Percentiles rank a stretch among this genome's conserved stretches.
These are phyloP conservation scores for Polyommatus icarus DNA, from an alignment of 2,888 invertebrate species.

Conservation along the genomic window DNA sequence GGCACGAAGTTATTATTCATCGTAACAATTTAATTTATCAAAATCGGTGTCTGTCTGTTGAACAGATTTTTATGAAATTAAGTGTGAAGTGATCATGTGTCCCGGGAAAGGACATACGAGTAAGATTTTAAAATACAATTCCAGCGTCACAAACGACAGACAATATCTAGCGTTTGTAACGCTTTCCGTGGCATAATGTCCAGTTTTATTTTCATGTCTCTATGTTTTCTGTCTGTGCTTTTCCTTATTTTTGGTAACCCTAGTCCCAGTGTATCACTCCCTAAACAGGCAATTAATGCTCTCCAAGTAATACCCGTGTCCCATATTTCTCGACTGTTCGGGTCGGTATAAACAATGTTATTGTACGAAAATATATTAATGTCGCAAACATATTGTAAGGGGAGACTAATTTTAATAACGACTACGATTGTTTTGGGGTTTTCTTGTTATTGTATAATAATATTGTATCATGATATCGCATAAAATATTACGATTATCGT, in stretches of 20 bases:
- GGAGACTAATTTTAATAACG: conserved; percentile 17
- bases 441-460: not conserved
- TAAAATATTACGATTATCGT: not conserved
- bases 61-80: no score
- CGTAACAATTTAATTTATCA: no score
- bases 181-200: not conserved
- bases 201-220: not conserved
- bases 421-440: not conserved
- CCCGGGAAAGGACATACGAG: no score
- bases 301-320: conserved; percentile 37
- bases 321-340: conserved; percentile 39
- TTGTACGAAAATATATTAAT: conserved; percentile 28
- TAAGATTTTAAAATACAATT: no score
- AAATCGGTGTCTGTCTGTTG: no score
- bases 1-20: no score
- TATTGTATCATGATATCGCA: not conserved
- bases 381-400: conserved; percentile 2
- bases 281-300: conserved; percentile 43
- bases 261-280: conserved; percentile 39
- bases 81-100: no score
- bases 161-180: no score
- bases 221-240: not conserved
- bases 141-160: no score
- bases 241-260: not conserved
- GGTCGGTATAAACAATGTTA: conserved; percentile 35